Base-by-base conservation (phyloP, 2,113 vertebrate species). In the Microcebus griseorufus region DNA sequence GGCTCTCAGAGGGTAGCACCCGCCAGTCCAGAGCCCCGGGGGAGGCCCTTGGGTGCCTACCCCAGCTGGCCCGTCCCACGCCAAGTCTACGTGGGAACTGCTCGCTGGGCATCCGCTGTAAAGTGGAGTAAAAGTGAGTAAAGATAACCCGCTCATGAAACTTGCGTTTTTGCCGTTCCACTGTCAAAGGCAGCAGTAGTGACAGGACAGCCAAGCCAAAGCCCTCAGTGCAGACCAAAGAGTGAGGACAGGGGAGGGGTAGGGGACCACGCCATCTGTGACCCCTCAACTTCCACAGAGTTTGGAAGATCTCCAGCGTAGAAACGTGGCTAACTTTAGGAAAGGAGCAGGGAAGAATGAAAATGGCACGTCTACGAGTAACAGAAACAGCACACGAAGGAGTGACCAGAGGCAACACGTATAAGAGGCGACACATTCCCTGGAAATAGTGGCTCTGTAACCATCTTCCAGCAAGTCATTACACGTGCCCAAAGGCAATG, bases 351-450 rank as follows among this genome's bases (percentile, higher is more conserved):
- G 6, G 11, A 8, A 65, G n/a, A n/a, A 83, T 0, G 0, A 4
- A 67, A 48, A 27, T 51, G 12, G 13, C 1, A 9, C 0, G 3
- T 4, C 1, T 32, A 7, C 4, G 17, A n/a, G 48, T 22, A 2
- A 1, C 1, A 16, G 17, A 73, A 34, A 8, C 5, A 29, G 55
- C 0, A 45, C 34, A 25, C 5, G 22, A 48, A 42, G 5, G 45
- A 12, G 0, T 2, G n/a, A 11, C 34, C 16, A n/a, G 34, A 48
- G 6, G 13, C 27, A 16, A 18, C 17, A 3, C 1, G 18, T 2
- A 5, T 3, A 5, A 14, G 5, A 0, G n/a, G 3, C 3, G 13
- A 55, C 0, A 0, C 0, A 0, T 1, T 0, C 34, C 18, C 9
- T 3, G 22, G 37, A 12, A 6, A 58, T 2, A 1, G 2, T 3